Evolutionary conservation across 2,113 vertebrate species (phyloP).

Genomic region (Bubo blakistoni): DNA sequence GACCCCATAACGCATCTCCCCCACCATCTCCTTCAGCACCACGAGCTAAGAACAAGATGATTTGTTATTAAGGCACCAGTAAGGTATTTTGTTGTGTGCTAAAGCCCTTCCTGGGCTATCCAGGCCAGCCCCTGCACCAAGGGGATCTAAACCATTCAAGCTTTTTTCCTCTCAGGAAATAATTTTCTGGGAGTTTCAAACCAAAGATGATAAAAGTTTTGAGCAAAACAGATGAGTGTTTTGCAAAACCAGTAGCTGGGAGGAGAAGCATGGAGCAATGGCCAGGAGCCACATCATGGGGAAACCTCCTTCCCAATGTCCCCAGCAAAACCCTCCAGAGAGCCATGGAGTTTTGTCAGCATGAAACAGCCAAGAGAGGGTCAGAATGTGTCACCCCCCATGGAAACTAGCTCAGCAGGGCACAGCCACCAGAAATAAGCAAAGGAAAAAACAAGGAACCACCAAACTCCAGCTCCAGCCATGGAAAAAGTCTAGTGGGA

Average conservation of each 20-base stretch:
- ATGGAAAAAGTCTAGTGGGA: not conserved
- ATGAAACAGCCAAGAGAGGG: not conserved
- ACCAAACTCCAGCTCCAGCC: not conserved
- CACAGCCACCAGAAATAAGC: no score
- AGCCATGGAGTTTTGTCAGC: not conserved
- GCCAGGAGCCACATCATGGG: not conserved
- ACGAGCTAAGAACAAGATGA: not conserved
- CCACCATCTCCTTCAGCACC: not conserved
- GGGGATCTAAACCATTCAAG: not conserved
- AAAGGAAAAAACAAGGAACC: not conserved
- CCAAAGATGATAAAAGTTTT: not conserved
- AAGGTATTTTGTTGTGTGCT: constrained; percentile 51
- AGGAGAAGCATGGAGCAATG: not conserved
- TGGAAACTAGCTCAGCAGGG: not conserved
- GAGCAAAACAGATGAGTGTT: accelerated
- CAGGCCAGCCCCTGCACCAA: not conserved
- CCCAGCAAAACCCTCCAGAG: not conserved
- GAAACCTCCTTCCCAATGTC: not conserved
- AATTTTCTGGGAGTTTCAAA: not conserved
- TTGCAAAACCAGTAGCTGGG: not conserved
- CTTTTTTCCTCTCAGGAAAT: not conserved
- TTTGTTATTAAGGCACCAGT: constrained; percentile 9
- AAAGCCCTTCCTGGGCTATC: not conserved
- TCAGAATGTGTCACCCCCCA: not conserved
- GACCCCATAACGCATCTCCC: not conserved